A percentile compares a stretch with the other conserved stretches of the same genome.
Conservation (phyloP, 2,797 vertebrate genomes). For the Valencia hispanica region DNA sequence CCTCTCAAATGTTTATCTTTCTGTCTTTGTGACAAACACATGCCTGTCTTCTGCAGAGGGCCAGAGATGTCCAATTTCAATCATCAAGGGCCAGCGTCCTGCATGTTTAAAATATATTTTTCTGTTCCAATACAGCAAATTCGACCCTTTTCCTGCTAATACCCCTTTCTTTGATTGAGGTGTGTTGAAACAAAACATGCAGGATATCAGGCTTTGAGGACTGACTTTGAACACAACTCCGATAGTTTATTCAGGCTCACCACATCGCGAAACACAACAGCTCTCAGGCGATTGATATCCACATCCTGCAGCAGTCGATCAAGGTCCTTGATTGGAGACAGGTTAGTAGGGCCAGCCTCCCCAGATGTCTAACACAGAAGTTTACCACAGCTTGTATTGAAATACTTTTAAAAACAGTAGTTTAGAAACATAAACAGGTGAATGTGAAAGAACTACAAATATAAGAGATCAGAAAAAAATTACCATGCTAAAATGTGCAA, state of each 20-base stretch:
- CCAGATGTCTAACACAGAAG: conserved; percentile 83
- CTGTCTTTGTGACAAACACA: conserved; percentile 22
- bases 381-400: conserved; percentile 14
- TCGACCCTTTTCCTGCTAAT: not conserved
- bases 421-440: not conserved
- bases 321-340: conserved; percentile 92
- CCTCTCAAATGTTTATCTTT: not conserved
- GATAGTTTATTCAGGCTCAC: conserved; percentile 76
- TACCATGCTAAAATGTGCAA: not conserved
- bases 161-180: not conserved
- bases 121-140: no score
- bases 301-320: conserved; percentile 97
- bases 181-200: not conserved
- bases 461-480: not conserved
- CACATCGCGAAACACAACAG: conserved; percentile 98
- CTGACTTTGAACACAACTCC: not conserved
- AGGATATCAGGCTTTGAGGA: not conserved
- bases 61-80: not conserved
- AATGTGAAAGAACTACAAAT: not conserved
- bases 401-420: not conserved
- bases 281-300: conserved; percentile 96
- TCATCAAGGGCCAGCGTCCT: not conserved
- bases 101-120: not conserved
- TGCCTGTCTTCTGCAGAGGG: not conserved
- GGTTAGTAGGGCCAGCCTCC: conserved; percentile 87